Conservation (phyloP, 2,888 invertebrate species). For the Tortrix viridana region DNA sequence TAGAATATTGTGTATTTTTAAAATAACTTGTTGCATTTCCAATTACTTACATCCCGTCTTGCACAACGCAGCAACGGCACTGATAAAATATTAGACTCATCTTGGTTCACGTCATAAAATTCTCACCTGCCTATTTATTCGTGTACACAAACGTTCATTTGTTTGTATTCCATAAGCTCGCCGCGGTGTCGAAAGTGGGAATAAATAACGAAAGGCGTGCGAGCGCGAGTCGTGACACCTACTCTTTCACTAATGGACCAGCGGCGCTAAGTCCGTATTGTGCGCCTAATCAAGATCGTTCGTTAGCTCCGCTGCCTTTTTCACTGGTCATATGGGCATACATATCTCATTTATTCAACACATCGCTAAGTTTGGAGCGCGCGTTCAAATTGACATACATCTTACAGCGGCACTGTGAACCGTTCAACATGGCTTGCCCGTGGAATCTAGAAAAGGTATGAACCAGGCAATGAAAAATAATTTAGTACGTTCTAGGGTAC, state of each 20-base stretch:
- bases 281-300: slow-evolving; percentile 77
- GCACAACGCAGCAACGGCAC: slow-evolving; percentile 33
- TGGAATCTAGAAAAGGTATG: background rate
- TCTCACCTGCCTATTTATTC: slow-evolving; percentile 55
- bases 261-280: slow-evolving; percentile 69
- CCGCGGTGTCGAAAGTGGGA: slow-evolving; percentile 64
- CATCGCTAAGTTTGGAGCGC: slow-evolving; percentile 38
- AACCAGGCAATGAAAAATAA: no score
- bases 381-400: slow-evolving; percentile 31
- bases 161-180: slow-evolving; percentile 60
- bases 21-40: slow-evolving; percentile 10
- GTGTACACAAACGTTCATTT: slow-evolving; percentile 69
- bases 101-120: slow-evolving; percentile 48
- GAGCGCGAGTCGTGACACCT: slow-evolving; percentile 75
- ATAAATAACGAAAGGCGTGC: slow-evolving; percentile 79
- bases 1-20: background rate
- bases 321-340: slow-evolving; percentile 60
- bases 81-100: slow-evolving; percentile 41
- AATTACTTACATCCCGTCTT: slow-evolving; percentile 25
- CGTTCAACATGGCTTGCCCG: slow-evolving; percentile 22
- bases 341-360: slow-evolving; percentile 54
- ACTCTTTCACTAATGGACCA: slow-evolving; percentile 79
- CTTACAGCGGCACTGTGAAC: slow-evolving; percentile 28
- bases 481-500: no score
- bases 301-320: slow-evolving; percentile 67